phyloP scores from a whole-genome alignment of 1,140 invertebrate species.

The Drosophila trapezifrons region DNA sequence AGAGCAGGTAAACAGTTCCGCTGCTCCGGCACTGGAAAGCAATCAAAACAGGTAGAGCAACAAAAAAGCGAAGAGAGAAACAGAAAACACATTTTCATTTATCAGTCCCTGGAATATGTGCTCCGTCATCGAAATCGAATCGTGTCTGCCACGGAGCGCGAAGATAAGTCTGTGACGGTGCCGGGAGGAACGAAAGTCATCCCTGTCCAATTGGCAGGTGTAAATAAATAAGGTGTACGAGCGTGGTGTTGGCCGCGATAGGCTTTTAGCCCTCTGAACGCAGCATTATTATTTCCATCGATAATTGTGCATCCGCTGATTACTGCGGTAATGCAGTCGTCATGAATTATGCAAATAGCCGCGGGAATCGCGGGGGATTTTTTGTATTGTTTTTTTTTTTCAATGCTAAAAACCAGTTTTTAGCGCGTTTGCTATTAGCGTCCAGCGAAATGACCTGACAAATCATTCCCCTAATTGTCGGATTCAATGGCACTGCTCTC shows the following conservation, averaged over 20 bases:
- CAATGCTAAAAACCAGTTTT: slow-evolving; percentile 21
- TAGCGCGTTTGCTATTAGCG: not conserved
- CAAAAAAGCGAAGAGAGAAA: not conserved
- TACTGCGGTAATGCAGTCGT: slow-evolving; percentile 1
- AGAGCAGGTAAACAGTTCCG: not conserved
- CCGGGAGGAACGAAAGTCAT: slow-evolving; percentile 32
- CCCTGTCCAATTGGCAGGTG: slow-evolving; percentile 25
- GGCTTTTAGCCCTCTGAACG: not conserved
- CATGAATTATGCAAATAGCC: slow-evolving; percentile 17
- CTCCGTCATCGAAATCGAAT: slow-evolving; percentile 19
- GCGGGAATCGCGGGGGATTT: not conserved
- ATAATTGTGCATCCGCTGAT: slow-evolving; percentile 1
- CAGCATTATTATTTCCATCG: not conserved
- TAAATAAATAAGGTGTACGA: not conserved
- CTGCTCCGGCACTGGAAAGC: slow-evolving; percentile 1
- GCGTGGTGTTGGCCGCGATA: not conserved
- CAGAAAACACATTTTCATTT: slow-evolving; percentile 17
- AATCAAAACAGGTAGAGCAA: slow-evolving; percentile 3
- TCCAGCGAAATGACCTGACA: slow-evolving; percentile 8
- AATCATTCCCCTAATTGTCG: slow-evolving; percentile 13
- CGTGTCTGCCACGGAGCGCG: slow-evolving; percentile 3
- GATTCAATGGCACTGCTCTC: slow-evolving; percentile 1
- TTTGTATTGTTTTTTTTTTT: not conserved
- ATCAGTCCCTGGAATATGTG: slow-evolving; percentile 13
- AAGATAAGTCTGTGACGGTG: slow-evolving; percentile 29